These are phyloP conservation scores for Vanessa cardui DNA, from an alignment of 2,888 invertebrate genomes.

Conservation along the genomic window DNA sequence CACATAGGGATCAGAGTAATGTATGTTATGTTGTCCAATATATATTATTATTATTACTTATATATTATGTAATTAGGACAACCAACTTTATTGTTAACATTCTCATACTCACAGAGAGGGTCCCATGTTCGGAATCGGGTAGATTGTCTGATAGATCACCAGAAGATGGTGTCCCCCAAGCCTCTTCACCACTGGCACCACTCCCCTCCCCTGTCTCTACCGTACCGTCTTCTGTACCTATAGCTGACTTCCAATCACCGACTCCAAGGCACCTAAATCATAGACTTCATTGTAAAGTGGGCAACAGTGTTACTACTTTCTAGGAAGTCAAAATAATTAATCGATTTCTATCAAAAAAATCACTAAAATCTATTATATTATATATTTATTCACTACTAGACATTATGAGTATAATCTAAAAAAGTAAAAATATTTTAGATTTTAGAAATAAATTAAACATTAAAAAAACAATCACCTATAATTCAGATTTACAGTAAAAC, in stretches of 20 bases:
- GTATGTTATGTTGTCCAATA: no score
- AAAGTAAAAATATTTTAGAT: not conserved
- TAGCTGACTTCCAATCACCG: constrained; percentile 82
- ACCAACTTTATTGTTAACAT: not conserved
- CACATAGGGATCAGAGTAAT: no score
- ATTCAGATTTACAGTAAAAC: not conserved
- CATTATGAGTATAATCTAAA: not conserved
- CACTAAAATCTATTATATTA: not conserved
- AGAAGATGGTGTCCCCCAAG: constrained; percentile 95
- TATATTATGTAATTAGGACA: no score
- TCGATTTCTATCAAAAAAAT: constrained; percentile 15
- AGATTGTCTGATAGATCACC: constrained; percentile 91
- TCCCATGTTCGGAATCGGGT: constrained; percentile 86
- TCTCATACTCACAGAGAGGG: constrained; percentile 81
- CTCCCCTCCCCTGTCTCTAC: constrained; percentile 88
- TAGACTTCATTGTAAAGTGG: not conserved
- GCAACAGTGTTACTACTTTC: no score
- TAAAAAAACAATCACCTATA: not conserved
- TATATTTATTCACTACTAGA: constrained; percentile 1
- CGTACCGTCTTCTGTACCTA: constrained; percentile 84
- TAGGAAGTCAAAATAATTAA: not conserved
- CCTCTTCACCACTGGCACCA: constrained; percentile 92
- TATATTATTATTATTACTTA: no score
- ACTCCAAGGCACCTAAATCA: constrained; percentile 72
- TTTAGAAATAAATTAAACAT: not conserved